A percentile compares a stretch with the other conserved stretches of the same genome.
Evolutionary conservation across 92 coral and sea anemone genomes (phyloP).

Genomic region (Umimayanthus kanabou): DNA sequence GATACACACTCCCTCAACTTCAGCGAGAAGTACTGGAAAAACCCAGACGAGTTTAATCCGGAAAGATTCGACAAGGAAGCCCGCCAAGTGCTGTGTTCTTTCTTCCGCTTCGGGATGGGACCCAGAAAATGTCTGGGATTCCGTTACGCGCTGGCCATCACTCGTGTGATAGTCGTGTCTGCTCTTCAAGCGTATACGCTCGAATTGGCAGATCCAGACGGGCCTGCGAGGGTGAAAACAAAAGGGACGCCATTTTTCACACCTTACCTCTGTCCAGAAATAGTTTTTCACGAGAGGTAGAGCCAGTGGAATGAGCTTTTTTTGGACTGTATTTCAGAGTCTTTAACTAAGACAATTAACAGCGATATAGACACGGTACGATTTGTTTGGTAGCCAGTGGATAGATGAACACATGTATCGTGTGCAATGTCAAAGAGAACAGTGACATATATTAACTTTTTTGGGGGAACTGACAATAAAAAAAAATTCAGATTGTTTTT

Average conservation of each 20-base stretch:
- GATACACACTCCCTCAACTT: constrained; percentile 86
- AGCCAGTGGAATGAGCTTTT: neutral
- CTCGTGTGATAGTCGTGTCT: constrained; percentile 72
- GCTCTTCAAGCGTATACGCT: constrained; percentile 67
- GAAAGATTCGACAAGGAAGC: constrained; percentile 73
- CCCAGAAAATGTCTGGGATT: constrained; percentile 91
- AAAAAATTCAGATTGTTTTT: too few relatives aligned
- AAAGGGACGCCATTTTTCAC: constrained; percentile 80
- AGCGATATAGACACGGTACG: too few relatives aligned
- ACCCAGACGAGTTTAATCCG: constrained; percentile 79
- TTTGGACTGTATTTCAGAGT: neutral
- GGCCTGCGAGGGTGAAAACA: constrained; percentile 56
- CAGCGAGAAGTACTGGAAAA: constrained; percentile 75
- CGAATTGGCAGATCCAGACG: constrained; percentile 50
- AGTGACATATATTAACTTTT: too few relatives aligned
- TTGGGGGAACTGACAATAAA: too few relatives aligned
- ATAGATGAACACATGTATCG: too few relatives aligned
- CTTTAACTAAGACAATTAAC: neutral
- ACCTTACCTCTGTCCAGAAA: constrained; percentile 79
- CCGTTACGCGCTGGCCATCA: constrained; percentile 88
- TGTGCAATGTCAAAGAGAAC: too few relatives aligned
- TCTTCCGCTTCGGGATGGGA: constrained; percentile 94
- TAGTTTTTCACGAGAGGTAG: constrained; percentile 58
- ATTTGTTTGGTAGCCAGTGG: too few relatives aligned
- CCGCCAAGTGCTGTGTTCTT: constrained; percentile 72